A percentile compares a stretch with the other conserved stretches of the same genome.
phyloP scores from a whole-genome alignment of 2,797 vertebrate species.

The Microctenopoma steveboyesi region DNA sequence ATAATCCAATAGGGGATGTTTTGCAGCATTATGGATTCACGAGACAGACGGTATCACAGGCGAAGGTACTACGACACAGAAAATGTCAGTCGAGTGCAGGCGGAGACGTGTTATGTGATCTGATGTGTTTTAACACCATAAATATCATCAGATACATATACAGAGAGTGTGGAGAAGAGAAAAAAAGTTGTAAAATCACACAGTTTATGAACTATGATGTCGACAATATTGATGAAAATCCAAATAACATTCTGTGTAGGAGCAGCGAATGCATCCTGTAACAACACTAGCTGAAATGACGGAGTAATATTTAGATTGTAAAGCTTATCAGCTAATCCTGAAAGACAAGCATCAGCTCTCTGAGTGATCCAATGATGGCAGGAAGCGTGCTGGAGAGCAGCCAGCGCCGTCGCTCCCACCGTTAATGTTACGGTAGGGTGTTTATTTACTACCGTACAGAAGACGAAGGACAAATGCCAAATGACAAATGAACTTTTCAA shows the following conservation, averaged over 20 bases:
- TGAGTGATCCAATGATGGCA: slow-evolving; percentile 24
- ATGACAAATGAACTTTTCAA: slow-evolving; percentile 71
- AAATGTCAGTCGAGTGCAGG: slow-evolving; percentile 18
- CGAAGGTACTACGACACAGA: neutral
- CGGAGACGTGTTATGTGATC: slow-evolving; percentile 14
- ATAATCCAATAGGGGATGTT: slow-evolving; percentile 46
- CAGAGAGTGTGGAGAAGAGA: neutral
- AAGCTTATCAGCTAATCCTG: slow-evolving; percentile 25
- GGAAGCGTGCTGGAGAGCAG: slow-evolving; percentile 23
- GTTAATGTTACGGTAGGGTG: slow-evolving; percentile 42
- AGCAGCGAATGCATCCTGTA: slow-evolving; percentile 9
- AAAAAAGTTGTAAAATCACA: neutral
- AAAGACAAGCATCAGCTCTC: slow-evolving; percentile 29
- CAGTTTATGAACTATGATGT: neutral
- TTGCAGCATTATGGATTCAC: slow-evolving; percentile 36
- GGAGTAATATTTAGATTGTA: neutral
- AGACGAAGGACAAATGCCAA: slow-evolving; percentile 65
- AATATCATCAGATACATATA: slow-evolving; percentile 27
- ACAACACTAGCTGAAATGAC: slow-evolving; percentile 15
- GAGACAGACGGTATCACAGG: slow-evolving; percentile 22
- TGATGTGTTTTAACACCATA: slow-evolving; percentile 15
- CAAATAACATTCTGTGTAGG: neutral
- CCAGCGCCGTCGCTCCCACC: slow-evolving; percentile 12
- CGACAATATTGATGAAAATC: neutral
- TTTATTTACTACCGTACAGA: slow-evolving; percentile 53